phyloP scores from a whole-genome alignment of 1,140 invertebrate genomes.

The Drosophila cardini region DNA sequence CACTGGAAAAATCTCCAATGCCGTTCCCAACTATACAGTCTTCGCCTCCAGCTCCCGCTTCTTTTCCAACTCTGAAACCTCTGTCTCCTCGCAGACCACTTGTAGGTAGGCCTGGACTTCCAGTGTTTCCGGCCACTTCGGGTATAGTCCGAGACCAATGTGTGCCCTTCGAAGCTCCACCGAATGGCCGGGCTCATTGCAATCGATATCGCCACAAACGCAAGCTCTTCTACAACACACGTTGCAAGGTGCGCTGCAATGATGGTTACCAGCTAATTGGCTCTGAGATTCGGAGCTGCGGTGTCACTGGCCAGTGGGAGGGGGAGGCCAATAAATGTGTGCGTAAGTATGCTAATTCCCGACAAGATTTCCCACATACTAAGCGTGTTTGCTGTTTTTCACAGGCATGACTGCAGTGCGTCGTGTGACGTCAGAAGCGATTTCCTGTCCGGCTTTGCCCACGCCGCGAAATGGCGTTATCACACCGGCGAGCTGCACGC shows the following conservation, averaged over 20 bases:
- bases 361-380: neutral
- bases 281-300: slow-evolving; percentile 85
- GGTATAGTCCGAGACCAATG: slow-evolving; percentile 65
- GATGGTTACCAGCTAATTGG: slow-evolving; percentile 85
- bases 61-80: too few relatives aligned
- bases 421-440: neutral
- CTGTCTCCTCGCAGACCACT: too few relatives aligned
- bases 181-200: slow-evolving; percentile 83
- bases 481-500: slow-evolving; percentile 84
- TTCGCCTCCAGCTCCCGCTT: too few relatives aligned
- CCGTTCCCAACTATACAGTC: too few relatives aligned
- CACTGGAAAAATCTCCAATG: too few relatives aligned
- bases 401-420: slow-evolving; percentile 28
- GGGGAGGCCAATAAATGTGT: slow-evolving; percentile 85
- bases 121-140: neutral
- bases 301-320: slow-evolving; percentile 86
- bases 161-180: slow-evolving; percentile 73
- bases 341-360: slow-evolving; percentile 80
- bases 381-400: neutral
- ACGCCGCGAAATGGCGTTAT: slow-evolving; percentile 85
- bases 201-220: slow-evolving; percentile 76
- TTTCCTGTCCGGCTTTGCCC: slow-evolving; percentile 81
- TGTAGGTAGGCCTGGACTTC: too few relatives aligned
- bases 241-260: slow-evolving; percentile 87
- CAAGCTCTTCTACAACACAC: slow-evolving; percentile 84